Percentiles rank a stretch among this genome's conserved stretches.
Conservation (phyloP, 2,797 vertebrate species). For the Hirundo rustica region DNA sequence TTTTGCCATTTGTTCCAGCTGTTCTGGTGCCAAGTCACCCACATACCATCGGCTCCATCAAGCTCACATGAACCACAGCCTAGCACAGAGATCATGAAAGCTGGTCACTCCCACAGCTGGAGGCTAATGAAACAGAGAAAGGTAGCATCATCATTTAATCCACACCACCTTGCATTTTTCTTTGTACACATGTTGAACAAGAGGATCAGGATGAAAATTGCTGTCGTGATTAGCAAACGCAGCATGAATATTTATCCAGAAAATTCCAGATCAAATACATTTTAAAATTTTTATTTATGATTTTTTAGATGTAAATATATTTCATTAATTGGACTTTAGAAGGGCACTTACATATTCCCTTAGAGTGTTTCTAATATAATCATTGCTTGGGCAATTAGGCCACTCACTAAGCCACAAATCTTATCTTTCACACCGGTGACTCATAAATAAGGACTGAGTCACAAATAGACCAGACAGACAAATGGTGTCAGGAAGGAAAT, state of each 20-base stretch:
- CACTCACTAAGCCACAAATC: constrained; percentile 60
- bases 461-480: constrained; percentile 63
- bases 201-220: constrained; percentile 5
- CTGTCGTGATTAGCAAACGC: background rate
- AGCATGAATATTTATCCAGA: constrained; percentile 27
- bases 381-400: constrained; percentile 45
- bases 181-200: background rate
- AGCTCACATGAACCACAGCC: background rate
- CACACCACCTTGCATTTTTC: background rate
- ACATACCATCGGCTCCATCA: background rate
- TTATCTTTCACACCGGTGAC: constrained; percentile 60
- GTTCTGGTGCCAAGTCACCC: background rate
- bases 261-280: constrained; percentile 10
- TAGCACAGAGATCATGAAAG: background rate
- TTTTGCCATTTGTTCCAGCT: constrained; percentile 21
- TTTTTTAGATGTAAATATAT: constrained; percentile 34
- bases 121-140: background rate
- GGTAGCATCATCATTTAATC: background rate
- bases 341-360: constrained; percentile 12
- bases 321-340: constrained; percentile 39
- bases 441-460: constrained; percentile 60
- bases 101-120: background rate
- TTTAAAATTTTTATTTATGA: background rate
- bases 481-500: constrained; percentile 58
- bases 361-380: constrained; percentile 43